Evolutionary conservation across 2,888 invertebrate genomes (phyloP), one percentile per base, ranked within the genome.

Genomic region (Cinara cedri): DNA sequence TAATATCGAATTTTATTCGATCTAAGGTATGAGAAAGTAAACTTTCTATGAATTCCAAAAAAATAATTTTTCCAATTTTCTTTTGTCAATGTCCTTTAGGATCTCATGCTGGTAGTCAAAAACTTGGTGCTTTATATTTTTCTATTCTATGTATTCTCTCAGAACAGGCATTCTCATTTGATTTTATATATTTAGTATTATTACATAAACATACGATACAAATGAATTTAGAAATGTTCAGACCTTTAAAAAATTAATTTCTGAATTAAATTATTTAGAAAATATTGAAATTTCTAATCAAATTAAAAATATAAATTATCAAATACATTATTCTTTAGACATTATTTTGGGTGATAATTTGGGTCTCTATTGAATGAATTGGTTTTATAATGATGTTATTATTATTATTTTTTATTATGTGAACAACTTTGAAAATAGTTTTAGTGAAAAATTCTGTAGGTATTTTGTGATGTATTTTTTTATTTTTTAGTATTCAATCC

Each of bases 211-310:
- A 0, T 11, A 55, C 10, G 55, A 55, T 19, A 55, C n/a, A 21
- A 55, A 19, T 11, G n/a, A 55, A 19, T 62, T 62, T 34, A 42
- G 62, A 34, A 62, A 62, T 62, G n/a, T 6, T 44, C 1, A 16
- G 3, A 63, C 16, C 21, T 63, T 63, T 44, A 63, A 44, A 14
- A 14, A 44, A 1, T 44, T 63, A 44, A 63, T 63, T 63, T 21
- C 44, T 1, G 44, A 63, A 14, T 44, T 63, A 44, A 44, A 44
- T 63, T 63, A 44, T 63, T 63, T 63, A 65, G 44, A 65, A 65
- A 46, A 16, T 21, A 6, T 16, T 14, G 65, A 44, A 16, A 65
- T 65, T 65, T 65, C 14, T 21, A 2, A 44, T 13, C 19, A 14
- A 44, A 6, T 21, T 6, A 44, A 65, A 16, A 44, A 65, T 46